Evolutionary conservation across 2,888 invertebrate species (phyloP).

Genomic region (Junonia oenone): DNA sequence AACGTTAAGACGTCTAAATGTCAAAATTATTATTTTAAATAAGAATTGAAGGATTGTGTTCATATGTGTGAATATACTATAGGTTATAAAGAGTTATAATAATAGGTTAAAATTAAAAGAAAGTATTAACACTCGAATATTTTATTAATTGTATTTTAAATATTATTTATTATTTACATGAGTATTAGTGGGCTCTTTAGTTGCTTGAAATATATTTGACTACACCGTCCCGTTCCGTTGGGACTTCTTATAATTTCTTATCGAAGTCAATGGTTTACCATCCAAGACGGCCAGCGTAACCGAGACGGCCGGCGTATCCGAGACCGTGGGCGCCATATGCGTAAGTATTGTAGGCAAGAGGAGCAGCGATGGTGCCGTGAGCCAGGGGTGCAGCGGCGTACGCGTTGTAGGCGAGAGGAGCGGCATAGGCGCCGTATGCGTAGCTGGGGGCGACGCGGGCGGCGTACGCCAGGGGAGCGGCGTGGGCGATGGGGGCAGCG

Average conservation of each 20-base stretch:
- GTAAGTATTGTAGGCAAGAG: slow-evolving; percentile 39
- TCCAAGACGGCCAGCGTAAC: background rate
- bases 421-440: slow-evolving; percentile 17
- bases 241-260: background rate
- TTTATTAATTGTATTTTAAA: background rate
- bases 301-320: slow-evolving; percentile 28
- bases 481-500: slow-evolving; percentile 31
- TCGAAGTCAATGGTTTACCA: background rate
- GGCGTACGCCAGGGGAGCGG: no score
- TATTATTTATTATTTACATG: background rate
- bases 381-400: slow-evolving; percentile 24
- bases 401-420: slow-evolving; percentile 27
- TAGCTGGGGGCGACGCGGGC: slow-evolving; percentile 23
- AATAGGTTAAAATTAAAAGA: background rate
- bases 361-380: slow-evolving; percentile 16
- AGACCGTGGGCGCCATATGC: slow-evolving; percentile 35
- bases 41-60: no score
- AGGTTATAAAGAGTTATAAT: no score
- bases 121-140: background rate
- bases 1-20: no score
- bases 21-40: no score
- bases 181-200: no score
- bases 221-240: background rate
- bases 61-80: no score
- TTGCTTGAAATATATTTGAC: background rate